Evolutionary conservation across 2,113 vertebrate species (phyloP).

Genomic region (Aix galericulata): DNA sequence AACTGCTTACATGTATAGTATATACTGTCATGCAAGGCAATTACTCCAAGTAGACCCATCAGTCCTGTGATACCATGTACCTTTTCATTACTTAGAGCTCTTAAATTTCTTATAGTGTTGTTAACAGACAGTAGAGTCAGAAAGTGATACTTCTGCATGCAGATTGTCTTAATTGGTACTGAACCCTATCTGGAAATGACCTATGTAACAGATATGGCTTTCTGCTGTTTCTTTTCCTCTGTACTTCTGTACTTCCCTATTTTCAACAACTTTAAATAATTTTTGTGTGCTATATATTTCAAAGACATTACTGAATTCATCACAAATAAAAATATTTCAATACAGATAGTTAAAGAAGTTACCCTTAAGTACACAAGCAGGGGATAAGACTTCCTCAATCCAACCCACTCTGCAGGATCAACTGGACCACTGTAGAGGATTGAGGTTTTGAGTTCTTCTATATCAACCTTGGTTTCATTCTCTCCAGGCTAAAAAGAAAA

Average conservation of each 20-base stretch:
- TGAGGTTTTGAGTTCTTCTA: slow-evolving; percentile 74
- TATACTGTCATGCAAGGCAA: not conserved
- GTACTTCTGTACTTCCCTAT: not conserved
- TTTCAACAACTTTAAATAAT: not conserved
- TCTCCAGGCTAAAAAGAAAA: slow-evolving; percentile 77
- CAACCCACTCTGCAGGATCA: slow-evolving; percentile 94
- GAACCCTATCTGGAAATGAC: not conserved
- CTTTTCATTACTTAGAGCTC: not conserved
- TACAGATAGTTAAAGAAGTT: slow-evolving; percentile 35
- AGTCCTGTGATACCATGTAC: not conserved
- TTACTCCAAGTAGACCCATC: not conserved
- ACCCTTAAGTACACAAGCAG: slow-evolving; percentile 92
- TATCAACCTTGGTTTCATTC: slow-evolving; percentile 78
- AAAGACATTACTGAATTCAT: not conserved
- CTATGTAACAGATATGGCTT: not conserved
- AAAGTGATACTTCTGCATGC: not conserved
- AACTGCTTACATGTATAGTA: not conserved
- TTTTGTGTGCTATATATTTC: not conserved
- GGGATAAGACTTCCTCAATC: slow-evolving; percentile 84
- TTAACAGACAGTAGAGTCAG: not conserved
- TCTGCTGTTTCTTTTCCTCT: not conserved
- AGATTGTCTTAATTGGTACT: not conserved
- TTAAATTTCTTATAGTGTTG: slow-evolving; percentile 7
- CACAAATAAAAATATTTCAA: not conserved
- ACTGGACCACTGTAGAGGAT: slow-evolving; percentile 82